Percentiles rank a stretch among this genome's conserved stretches.
These are phyloP conservation scores for Paralichthys olivaceus DNA, from an alignment of 2,113 vertebrate species.

Conservation along the genomic window DNA sequence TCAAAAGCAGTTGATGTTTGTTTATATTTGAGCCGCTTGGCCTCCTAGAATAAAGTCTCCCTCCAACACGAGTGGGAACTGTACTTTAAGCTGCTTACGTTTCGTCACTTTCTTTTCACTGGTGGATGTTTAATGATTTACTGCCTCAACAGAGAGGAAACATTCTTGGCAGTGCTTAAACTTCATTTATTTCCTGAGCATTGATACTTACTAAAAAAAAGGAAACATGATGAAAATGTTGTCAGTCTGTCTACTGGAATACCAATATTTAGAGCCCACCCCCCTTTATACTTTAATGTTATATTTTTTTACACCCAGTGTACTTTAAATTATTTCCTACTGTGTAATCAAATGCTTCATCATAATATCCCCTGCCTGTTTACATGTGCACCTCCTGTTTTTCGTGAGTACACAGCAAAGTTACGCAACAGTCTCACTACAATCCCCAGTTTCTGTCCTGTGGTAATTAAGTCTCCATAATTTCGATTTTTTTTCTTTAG, in stretches of 20 bases:
- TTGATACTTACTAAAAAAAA: background rate
- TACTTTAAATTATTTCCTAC: conserved; percentile 53
- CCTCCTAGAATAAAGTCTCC: conserved; percentile 57
- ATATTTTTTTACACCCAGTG: conserved; percentile 21
- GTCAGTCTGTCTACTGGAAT: conserved; percentile 2
- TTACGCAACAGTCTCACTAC: conserved; percentile 23
- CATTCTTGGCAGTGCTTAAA: conserved; percentile 42
- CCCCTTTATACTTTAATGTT: conserved; percentile 43
- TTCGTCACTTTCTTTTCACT: conserved; percentile 63
- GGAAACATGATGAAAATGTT: background rate
- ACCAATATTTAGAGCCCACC: background rate
- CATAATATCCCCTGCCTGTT: conserved; percentile 74
- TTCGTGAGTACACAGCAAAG: conserved; percentile 23
- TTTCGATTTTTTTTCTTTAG: background rate
- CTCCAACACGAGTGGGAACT: conserved; percentile 61
- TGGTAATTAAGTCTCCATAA: conserved; percentile 27
- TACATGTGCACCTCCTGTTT: conserved; percentile 61
- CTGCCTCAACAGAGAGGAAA: conserved; percentile 60
- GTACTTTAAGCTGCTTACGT: conserved; percentile 73
- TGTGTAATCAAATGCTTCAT: conserved; percentile 57
- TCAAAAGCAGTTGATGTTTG: conserved; percentile 74
- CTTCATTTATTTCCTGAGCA: conserved; percentile 2
- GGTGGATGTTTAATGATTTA: conserved; percentile 67
- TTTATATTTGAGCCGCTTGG: conserved; percentile 73
- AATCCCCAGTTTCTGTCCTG: background rate